phyloP scores from a whole-genome alignment of 2,113 vertebrate species.

The Mirza zaza region DNA sequence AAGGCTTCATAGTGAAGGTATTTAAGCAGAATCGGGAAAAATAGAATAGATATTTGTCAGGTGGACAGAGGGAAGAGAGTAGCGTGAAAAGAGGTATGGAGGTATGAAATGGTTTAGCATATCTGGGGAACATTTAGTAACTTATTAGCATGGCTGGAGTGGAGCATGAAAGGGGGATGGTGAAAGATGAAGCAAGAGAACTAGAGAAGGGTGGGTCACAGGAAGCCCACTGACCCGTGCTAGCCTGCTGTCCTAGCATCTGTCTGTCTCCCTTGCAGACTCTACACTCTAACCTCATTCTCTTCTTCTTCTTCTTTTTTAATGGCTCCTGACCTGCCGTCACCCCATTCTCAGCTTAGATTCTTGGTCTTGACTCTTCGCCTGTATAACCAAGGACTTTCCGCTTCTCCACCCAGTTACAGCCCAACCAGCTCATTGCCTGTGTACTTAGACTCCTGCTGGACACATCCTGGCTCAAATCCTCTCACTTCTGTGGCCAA shows the following conservation, averaged over 20 bases:
- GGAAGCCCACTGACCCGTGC: not conserved
- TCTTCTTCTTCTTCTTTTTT: not conserved
- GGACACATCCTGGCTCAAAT: slow-evolving; percentile 61
- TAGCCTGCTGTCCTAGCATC: not conserved
- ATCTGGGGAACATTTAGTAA: not conserved
- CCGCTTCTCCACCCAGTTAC: slow-evolving; percentile 58
- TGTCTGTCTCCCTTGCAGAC: not conserved
- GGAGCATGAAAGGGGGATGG: not conserved
- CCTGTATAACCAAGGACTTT: slow-evolving; percentile 66
- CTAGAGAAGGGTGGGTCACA: not conserved
- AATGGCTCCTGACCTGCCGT: slow-evolving; percentile 62
- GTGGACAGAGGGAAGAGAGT: not conserved
- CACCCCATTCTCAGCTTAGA: slow-evolving; percentile 55
- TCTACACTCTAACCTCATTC: not conserved
- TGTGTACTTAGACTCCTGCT: slow-evolving; percentile 54
- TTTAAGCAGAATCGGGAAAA: slow-evolving; percentile 25
- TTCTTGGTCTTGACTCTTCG: slow-evolving; percentile 48
- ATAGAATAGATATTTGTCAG: slow-evolving; percentile 22
- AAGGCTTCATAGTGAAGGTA: not conserved
- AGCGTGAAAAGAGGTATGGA: not conserved
- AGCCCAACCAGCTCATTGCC: slow-evolving; percentile 37
- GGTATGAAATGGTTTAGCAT: not conserved
- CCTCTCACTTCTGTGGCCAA: slow-evolving; percentile 64
- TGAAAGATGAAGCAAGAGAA: slow-evolving; percentile 22
- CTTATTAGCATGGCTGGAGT: not conserved